These are phyloP conservation scores for Cydia amplana DNA, from an alignment of 1,140 invertebrate species.

Conservation along the genomic window DNA sequence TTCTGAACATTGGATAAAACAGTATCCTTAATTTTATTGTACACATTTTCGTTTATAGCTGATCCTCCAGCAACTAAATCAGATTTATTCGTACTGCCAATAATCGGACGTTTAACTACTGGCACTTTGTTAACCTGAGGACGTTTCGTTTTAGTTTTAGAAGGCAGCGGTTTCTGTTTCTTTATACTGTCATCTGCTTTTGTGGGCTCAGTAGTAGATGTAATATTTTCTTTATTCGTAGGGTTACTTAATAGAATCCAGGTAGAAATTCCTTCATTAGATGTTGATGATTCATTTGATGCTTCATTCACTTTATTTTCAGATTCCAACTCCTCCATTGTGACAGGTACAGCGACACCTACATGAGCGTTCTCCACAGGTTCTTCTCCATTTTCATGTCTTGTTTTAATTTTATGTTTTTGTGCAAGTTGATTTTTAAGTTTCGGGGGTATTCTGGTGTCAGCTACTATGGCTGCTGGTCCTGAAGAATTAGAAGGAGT, in stretches of 20 bases:
- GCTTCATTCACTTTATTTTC: conserved; percentile 73
- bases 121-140: conserved; percentile 56
- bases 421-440: conserved; percentile 78
- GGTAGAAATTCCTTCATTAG: conserved; percentile 85
- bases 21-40: conserved; percentile 78
- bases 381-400: conserved; percentile 65
- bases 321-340: conserved; percentile 77
- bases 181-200: conserved; percentile 62
- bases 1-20: conserved; percentile 76
- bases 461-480: conserved; percentile 71
- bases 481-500: conserved; percentile 60
- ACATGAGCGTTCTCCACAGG: conserved; percentile 76
- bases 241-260: conserved; percentile 85
- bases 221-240: conserved; percentile 53
- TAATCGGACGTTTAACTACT: conserved; percentile 60
- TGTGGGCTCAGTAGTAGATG: conserved; percentile 62
- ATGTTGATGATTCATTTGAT: conserved; percentile 79
- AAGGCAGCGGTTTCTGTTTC: conserved; percentile 60
- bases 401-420: conserved; percentile 71
- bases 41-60: conserved; percentile 76
- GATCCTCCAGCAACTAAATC: conserved; percentile 76
- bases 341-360: conserved; percentile 81
- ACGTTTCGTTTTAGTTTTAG: conserved; percentile 68
- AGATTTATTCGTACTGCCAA: conserved; percentile 76
- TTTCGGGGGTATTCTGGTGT: conserved; percentile 83